Evolutionary conservation across 2,888 invertebrate genomes (phyloP), one percentile per base, ranked within the genome.

Genomic region (Tachystola acroxantha): DNA sequence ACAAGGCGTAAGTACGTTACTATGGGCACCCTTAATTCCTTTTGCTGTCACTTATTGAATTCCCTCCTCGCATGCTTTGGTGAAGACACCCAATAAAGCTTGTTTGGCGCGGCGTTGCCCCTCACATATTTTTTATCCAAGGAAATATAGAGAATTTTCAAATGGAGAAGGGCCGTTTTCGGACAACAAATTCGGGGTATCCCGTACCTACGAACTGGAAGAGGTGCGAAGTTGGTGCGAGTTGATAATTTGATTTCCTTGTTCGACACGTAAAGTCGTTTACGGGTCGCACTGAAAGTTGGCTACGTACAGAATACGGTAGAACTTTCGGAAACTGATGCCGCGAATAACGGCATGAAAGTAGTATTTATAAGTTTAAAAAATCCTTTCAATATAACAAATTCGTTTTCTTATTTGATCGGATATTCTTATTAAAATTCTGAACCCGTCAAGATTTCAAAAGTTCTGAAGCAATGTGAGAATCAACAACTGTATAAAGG

Each of bases 161-260:
- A 82, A 76, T 63, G 72, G 69, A 67, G 52, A 64, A 63, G 57
- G 53, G 65, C 56, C 61, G 66, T 66, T 69, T 70, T 66, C 50
- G 61, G 64, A 59, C 62, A 58, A 69, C 66, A 63, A 72, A 75
- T 79, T 77, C 30, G 22, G 7, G 36, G 66, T 67, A 68, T n/a
- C 71, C 69, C 68, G 12, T 10, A 27, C 65, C 63, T 67, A 60
- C 52, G 53, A 56, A 51, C 50, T 61, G 61, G 62, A 70, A 73
- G 75, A 79, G 80, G 80, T 80, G 74, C 64, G 59, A 82, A 80
- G 75, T 78, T 79, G 55, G 71, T 70, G 57, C 66, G 74, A 81
- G 79, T 80, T 78, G 76, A 77, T 84, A 84, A 86, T 85, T 86
- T 79, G 77, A 82, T 85, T 85, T 78, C 73, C 75, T 69, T 75